Conservation (phyloP, 2,888 invertebrate species). For the Lasioglossum vierecki region DNA sequence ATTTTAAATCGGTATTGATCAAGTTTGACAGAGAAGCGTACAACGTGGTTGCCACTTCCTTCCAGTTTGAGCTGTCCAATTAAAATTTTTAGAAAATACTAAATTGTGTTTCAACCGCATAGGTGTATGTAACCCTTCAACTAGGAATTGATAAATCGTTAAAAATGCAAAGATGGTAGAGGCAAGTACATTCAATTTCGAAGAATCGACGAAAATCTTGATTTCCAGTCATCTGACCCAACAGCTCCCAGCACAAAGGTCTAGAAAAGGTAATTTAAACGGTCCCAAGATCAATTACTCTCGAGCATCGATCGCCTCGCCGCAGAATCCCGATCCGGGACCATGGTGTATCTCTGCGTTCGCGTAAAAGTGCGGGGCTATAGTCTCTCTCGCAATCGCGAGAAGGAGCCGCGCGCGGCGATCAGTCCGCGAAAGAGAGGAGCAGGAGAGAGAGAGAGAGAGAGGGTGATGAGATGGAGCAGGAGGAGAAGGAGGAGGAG, state of each 20-base stretch:
- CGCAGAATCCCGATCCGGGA: neutral
- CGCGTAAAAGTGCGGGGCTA: neutral
- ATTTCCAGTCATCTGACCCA: neutral
- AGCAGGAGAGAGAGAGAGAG: constrained; percentile 5
- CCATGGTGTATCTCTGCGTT: neutral
- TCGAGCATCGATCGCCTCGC: neutral
- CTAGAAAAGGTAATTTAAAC: neutral
- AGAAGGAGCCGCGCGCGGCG: neutral
- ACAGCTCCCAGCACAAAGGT: neutral
- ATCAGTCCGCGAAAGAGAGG: constrained; percentile 62
- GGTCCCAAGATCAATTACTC: neutral
- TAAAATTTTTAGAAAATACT: neutral
- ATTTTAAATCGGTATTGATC: neutral
- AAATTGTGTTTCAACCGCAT: neutral
- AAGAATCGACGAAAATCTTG: neutral
- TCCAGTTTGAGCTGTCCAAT: neutral
- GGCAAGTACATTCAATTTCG: neutral
- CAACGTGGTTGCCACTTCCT: neutral
- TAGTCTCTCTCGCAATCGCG: neutral
- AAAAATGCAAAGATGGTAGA: neutral
- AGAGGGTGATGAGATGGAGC: constrained; percentile 1
- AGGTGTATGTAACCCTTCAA: too few relatives aligned
- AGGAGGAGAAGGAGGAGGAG: constrained; percentile 38
- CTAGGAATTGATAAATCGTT: neutral
- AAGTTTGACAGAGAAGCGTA: neutral